Evolutionary conservation across 2,888 invertebrate species (phyloP).

Genomic region (Parnassius mnemosyne): DNA sequence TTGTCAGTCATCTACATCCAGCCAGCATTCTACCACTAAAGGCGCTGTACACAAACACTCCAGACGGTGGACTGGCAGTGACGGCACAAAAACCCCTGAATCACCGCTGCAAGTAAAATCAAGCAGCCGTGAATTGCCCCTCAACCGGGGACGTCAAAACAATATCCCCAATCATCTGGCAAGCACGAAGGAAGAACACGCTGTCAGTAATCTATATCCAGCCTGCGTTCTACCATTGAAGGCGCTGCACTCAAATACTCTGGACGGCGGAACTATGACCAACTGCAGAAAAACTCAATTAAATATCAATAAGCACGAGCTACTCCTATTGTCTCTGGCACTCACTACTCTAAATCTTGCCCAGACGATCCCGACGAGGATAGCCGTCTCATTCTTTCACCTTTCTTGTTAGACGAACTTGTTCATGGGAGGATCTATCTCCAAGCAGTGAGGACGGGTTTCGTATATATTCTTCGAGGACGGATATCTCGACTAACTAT

Average conservation of each 20-base stretch:
- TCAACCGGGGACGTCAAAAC: constrained; percentile 7
- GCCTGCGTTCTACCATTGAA: background rate
- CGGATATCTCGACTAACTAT: background rate
- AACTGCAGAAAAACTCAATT: background rate
- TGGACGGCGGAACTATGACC: background rate
- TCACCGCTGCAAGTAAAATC: background rate
- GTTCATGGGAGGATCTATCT: constrained; percentile 11
- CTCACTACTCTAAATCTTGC: background rate
- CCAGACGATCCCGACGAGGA: constrained; percentile 6
- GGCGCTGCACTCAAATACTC: background rate
- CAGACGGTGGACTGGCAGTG: background rate
- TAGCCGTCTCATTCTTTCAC: constrained; percentile 5
- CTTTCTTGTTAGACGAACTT: background rate
- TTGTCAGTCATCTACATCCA: too few species aligned
- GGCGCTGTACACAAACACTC: too few species aligned
- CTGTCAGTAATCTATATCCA: background rate
- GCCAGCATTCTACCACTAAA: too few species aligned
- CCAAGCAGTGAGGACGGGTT: constrained; percentile 3
- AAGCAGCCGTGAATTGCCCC: too few species aligned
- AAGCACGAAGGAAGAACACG: background rate
- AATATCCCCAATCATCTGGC: background rate
- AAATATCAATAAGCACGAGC: constrained; percentile 5
- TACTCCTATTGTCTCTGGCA: constrained; percentile 3
- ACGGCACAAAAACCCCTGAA: constrained; percentile 6
- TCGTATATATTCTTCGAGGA: background rate